Evolutionary conservation across 2,797 vertebrate genomes (phyloP).

Genomic region (Ispidina lecontei): DNA sequence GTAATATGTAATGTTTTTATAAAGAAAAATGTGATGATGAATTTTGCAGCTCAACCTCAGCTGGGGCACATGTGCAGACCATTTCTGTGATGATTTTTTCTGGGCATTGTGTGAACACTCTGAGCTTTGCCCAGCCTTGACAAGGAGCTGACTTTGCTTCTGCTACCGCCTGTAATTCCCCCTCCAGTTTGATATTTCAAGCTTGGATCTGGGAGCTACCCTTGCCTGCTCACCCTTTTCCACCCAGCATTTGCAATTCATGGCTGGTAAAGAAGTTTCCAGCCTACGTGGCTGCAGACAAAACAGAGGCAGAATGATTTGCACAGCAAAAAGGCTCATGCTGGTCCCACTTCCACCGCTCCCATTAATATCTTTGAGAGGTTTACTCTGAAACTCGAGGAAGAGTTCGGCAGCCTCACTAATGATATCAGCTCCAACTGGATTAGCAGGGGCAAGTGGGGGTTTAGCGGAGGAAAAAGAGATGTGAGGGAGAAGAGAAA

Average conservation of each 20-base stretch:
- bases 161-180: neutral
- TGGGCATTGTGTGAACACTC: rapidly evolving
- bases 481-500: neutral
- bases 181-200: neutral
- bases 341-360: neutral
- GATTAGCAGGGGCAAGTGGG: neutral
- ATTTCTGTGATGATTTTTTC: neutral
- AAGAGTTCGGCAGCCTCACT: neutral
- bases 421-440: neutral
- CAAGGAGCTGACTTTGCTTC: neutral
- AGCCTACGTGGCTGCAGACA: neutral
- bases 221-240: neutral
- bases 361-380: neutral
- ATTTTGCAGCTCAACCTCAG: neutral
- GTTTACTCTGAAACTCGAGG: neutral
- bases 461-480: neutral
- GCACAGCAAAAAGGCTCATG: neutral
- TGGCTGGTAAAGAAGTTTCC: neutral
- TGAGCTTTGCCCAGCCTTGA: neutral
- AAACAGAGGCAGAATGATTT: neutral
- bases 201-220: neutral
- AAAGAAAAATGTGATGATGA: neutral
- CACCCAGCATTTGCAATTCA: neutral
- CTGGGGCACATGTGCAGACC: rapidly evolving
- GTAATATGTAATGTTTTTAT: neutral